These are phyloP conservation scores for Bombus consobrinus DNA, from an alignment of 1,140 invertebrate species.

Conservation along the genomic window DNA sequence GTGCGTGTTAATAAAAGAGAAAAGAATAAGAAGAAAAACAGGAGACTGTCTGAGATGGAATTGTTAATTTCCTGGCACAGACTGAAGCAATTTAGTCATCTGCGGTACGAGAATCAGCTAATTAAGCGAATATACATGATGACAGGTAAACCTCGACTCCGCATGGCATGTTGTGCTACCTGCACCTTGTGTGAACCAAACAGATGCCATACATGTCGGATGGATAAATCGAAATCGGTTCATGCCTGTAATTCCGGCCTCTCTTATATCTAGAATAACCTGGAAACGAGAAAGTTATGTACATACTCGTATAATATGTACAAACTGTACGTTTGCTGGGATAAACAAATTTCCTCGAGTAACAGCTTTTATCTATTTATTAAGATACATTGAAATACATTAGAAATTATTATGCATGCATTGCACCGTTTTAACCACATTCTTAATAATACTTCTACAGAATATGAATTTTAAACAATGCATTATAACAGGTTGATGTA, in stretches of 20 bases:
- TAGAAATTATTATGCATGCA: no score
- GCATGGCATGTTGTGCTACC: conserved; percentile 22
- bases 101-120: conserved; percentile 24
- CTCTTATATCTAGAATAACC: not conserved
- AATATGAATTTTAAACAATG: not conserved
- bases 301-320: no score
- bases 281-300: no score
- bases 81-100: conserved; percentile 24
- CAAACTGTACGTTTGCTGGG: no score
- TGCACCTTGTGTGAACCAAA: conserved; percentile 17
- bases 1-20: no score
- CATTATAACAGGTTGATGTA: no score
- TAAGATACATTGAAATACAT: no score
- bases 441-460: not conserved
- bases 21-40: not conserved
- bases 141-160: conserved; percentile 25
- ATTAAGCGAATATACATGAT: conserved; percentile 38
- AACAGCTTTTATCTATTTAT: not conserved
- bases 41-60: not conserved
- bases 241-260: not conserved
- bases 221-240: conserved; percentile 1
- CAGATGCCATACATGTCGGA: conserved; percentile 5
- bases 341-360: not conserved
- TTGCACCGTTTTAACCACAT: not conserved
- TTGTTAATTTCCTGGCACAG: conserved; percentile 16